A percentile compares a stretch with the other conserved stretches of the same genome.
Evolutionary conservation across 1,140 invertebrate genomes (phyloP).

Genomic region (Drosophila repletoides): DNA sequence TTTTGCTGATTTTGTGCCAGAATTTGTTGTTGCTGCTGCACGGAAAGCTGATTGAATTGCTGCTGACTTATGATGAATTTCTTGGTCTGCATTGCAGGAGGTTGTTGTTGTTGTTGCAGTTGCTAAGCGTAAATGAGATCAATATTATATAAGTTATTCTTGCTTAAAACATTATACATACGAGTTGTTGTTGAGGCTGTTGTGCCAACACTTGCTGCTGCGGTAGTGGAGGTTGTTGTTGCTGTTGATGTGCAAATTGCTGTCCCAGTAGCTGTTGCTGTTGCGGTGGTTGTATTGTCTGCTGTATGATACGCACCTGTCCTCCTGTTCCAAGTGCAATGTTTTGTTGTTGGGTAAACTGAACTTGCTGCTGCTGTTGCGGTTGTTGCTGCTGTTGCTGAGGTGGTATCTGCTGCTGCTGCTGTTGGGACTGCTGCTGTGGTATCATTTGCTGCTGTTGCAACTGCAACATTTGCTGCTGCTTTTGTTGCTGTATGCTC

Average conservation of each 20-base stretch:
- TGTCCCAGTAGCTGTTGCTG: slow-evolving; percentile 59
- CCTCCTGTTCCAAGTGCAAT: slow-evolving; percentile 60
- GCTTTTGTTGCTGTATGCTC: slow-evolving; percentile 73
- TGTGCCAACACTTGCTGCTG: slow-evolving; percentile 38
- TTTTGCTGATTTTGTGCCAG: slow-evolving; percentile 79
- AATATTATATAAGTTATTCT: not conserved
- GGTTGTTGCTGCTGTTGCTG: slow-evolving; percentile 30
- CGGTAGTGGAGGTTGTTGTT: slow-evolving; percentile 41
- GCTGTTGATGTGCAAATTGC: slow-evolving; percentile 55
- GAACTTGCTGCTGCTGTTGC: slow-evolving; percentile 61
- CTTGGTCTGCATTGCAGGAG: slow-evolving; percentile 53
- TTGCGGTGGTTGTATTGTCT: slow-evolving; percentile 66
- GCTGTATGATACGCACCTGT: slow-evolving; percentile 78
- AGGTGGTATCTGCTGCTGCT: slow-evolving; percentile 24
- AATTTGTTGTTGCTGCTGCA: slow-evolving; percentile 84
- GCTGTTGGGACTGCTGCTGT: slow-evolving; percentile 43
- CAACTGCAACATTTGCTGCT: slow-evolving; percentile 68
- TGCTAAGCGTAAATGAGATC: not conserved
- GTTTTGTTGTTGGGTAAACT: slow-evolving; percentile 64
- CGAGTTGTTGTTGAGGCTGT: slow-evolving; percentile 43
- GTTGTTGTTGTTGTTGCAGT: slow-evolving; percentile 31
- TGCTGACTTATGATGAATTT: slow-evolving; percentile 83
- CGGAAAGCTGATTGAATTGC: slow-evolving; percentile 84
- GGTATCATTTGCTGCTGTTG: slow-evolving; percentile 42
- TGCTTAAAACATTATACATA: not conserved